phyloP scores from a whole-genome alignment of 2,797 vertebrate genomes.

The Uromys caudimaculatus region DNA sequence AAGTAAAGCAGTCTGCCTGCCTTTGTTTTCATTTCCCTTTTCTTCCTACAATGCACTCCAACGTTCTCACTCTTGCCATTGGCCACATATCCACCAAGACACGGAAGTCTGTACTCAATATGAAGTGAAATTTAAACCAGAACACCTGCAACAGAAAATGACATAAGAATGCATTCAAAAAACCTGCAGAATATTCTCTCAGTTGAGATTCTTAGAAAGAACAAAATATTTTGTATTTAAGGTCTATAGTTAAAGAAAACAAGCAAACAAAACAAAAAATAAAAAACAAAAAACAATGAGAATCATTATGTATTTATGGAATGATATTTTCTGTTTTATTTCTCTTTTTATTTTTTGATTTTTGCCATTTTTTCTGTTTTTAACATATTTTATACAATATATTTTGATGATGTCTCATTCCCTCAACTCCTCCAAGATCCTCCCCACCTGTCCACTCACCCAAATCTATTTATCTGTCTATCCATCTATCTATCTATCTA shows the following conservation, averaged over 20 bases:
- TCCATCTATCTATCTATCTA: too few species aligned
- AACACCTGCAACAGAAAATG: not conserved
- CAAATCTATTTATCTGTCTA: too few species aligned
- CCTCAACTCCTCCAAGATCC: too few species aligned
- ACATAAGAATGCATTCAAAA: not conserved
- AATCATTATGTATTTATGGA: not conserved
- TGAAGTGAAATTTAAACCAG: not conserved
- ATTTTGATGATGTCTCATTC: too few species aligned
- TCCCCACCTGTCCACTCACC: too few species aligned
- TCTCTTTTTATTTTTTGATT: too few species aligned
- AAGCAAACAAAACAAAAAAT: not conserved
- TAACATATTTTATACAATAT: too few species aligned
- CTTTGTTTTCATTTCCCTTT: not conserved
- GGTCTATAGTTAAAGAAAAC: not conserved
- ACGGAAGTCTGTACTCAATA: not conserved
- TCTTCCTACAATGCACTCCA: not conserved
- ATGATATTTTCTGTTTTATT: too few species aligned
- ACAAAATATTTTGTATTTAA: not conserved
- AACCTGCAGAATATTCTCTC: not conserved
- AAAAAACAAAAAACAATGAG: not conserved
- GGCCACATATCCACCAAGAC: not conserved
- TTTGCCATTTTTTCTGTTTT: too few species aligned
- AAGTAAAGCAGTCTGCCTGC: not conserved
- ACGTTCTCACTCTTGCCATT: not conserved
- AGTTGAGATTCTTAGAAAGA: slow-evolving; percentile 9